Evolutionary conservation across 2,113 vertebrate genomes (phyloP), one percentile per base, ranked within the genome.

Genomic region (Boulengerochromis microlepis): DNA sequence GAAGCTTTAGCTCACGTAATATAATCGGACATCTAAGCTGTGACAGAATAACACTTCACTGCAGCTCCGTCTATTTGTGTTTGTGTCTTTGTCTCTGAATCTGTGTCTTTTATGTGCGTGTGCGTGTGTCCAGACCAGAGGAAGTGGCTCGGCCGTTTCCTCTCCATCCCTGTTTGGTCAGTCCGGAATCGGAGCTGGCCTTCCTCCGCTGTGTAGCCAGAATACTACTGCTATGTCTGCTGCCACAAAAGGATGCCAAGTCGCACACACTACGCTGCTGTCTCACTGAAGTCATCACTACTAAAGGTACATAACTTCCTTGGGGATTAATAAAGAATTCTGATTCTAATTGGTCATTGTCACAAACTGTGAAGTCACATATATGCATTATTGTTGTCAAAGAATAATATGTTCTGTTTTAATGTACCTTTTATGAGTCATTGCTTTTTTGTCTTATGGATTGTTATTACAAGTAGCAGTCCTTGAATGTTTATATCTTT

Each of bases 261-360:
- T 99, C 98, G 66, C 96, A 97, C 87, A 98, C 97, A 90, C 97
- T 99, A 90, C 97, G 97, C 88, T 97, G 97, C 94, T 97, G 99
- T 95, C 98, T 99, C 86, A 97, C 98, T 86, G 99, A 99, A 96
- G 97, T 99, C 90, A 97, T 99, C 93, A 97, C 99, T 87, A 97
- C 96, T 90, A 99, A 98, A 98, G 98, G 98, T 99, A 66, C 19
- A n/a, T 8, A 38, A 66, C 19, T 38, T 66, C 31, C 31, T 66
- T 38, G 18, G 31, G 18, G 61, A 38, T 66, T 66, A 12, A 66
- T 38, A 38, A 66, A 38, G 33, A 38, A 66, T 38, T 38, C 33
- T 66, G 33, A 66, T 38, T 66, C 29, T 64, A 33, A 64, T 64
- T 33, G 59, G 59, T 33, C 29, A 11, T 33, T 33, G 42, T 19